Conservation (phyloP, 2,797 vertebrate species). For the Rhincodon typus region DNA sequence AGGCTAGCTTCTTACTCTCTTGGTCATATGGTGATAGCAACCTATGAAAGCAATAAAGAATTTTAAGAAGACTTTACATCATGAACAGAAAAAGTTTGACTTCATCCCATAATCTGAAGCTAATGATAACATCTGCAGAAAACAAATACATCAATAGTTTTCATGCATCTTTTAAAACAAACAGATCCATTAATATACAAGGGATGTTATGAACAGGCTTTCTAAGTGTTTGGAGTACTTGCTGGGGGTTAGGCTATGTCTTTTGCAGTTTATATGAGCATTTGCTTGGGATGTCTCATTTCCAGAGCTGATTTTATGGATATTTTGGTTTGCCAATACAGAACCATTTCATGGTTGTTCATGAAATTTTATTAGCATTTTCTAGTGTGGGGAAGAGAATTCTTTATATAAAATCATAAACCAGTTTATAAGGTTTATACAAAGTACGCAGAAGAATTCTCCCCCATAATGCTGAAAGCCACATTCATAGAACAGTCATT, state of each 20-base stretch:
- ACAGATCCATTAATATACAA: neutral
- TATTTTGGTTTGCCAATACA: neutral
- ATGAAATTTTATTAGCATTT: neutral
- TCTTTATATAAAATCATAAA: neutral
- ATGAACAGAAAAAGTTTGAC: neutral
- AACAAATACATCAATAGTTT: neutral
- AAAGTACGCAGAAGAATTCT: neutral
- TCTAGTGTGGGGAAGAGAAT: neutral
- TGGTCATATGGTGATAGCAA: neutral
- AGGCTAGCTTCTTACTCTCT: neutral
- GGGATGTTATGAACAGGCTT: neutral
- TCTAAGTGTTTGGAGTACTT: neutral
- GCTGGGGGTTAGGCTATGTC: neutral
- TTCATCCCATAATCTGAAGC: neutral
- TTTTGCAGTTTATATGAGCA: neutral
- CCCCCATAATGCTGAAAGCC: neutral
- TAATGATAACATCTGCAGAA: neutral
- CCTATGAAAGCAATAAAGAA: neutral
- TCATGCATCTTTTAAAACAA: neutral
- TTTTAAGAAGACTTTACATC: neutral
- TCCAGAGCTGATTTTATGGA: neutral
- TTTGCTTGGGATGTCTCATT: neutral
- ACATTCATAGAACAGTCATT: neutral
- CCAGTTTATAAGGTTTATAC: neutral
- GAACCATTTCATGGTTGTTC: neutral